These are phyloP conservation scores for Apis florea DNA, from an alignment of 1,140 invertebrate species.

Conservation along the genomic window DNA sequence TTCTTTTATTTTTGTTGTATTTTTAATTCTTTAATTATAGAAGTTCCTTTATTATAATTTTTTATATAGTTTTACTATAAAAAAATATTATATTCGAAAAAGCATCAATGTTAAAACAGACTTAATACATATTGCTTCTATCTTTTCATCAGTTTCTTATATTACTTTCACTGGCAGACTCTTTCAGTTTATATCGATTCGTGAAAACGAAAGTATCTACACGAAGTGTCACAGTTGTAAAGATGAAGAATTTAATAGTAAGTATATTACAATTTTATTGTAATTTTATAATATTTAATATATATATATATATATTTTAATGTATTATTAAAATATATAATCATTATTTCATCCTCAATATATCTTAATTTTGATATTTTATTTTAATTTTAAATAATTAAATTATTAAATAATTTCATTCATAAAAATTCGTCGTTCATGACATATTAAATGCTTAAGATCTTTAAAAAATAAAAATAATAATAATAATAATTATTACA, in stretches of 20 bases:
- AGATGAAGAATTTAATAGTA: conserved; percentile 51
- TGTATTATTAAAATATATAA: too few species aligned
- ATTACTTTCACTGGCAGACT: conserved; percentile 60
- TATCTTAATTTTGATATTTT: background rate
- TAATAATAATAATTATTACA: background rate
- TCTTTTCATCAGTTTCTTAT: conserved; percentile 59
- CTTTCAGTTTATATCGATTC: conserved; percentile 52
- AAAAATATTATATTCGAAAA: conserved; percentile 21
- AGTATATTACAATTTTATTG: conserved; percentile 6
- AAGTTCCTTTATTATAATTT: background rate
- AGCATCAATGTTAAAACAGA: conserved; percentile 27
- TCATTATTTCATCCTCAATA: background rate
- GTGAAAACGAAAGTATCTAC: conserved; percentile 40
- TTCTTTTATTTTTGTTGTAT: background rate
- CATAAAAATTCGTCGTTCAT: background rate
- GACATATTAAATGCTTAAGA: background rate
- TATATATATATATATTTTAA: too few species aligned
- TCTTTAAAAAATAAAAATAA: background rate
- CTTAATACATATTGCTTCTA: conserved; percentile 45
- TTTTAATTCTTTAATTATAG: too few species aligned
- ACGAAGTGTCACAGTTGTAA: too few species aligned
- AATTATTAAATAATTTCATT: background rate
- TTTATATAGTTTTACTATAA: background rate
- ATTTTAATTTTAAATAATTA: background rate
- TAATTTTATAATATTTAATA: background rate